Evolutionary conservation across 2,113 vertebrate species (phyloP).

Genomic region (Ciconia boyciana): DNA sequence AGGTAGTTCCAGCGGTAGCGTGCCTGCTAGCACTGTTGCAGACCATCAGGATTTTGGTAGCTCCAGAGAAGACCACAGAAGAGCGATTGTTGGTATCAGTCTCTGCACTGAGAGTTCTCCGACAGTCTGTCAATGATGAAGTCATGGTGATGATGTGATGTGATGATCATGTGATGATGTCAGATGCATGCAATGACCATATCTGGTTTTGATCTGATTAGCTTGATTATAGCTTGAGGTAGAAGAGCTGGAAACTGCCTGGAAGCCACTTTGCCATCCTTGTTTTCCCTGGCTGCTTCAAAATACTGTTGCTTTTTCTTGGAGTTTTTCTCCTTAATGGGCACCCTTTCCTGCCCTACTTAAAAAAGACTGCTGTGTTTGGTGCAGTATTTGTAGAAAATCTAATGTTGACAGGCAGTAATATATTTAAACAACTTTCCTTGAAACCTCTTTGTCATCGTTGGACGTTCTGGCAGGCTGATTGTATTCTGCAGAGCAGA

Average conservation of each 20-base stretch:
- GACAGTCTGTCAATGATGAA: background rate
- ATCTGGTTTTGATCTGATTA: slow-evolving; percentile 31
- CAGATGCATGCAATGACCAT: background rate
- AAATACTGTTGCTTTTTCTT: background rate
- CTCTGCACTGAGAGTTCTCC: background rate
- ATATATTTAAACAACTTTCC: slow-evolving; percentile 1
- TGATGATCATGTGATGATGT: too few species aligned
- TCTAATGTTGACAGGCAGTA: background rate
- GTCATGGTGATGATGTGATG: too few species aligned
- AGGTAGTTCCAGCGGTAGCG: background rate
- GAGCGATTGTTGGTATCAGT: background rate
- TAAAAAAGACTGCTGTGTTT: background rate
- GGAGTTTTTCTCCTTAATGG: background rate
- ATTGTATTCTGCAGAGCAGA: background rate
- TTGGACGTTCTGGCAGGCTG: background rate
- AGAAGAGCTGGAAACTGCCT: background rate
- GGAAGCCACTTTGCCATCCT: background rate
- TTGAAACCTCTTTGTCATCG: slow-evolving; percentile 5
- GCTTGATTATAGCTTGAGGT: background rate
- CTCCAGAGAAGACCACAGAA: background rate
- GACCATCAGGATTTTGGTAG: background rate
- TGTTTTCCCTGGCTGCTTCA: background rate
- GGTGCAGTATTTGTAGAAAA: background rate
- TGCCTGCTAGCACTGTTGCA: background rate
- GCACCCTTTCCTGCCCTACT: background rate